phyloP scores from a whole-genome alignment of 2,113 vertebrate genomes.

The Hyaena hyaena region DNA sequence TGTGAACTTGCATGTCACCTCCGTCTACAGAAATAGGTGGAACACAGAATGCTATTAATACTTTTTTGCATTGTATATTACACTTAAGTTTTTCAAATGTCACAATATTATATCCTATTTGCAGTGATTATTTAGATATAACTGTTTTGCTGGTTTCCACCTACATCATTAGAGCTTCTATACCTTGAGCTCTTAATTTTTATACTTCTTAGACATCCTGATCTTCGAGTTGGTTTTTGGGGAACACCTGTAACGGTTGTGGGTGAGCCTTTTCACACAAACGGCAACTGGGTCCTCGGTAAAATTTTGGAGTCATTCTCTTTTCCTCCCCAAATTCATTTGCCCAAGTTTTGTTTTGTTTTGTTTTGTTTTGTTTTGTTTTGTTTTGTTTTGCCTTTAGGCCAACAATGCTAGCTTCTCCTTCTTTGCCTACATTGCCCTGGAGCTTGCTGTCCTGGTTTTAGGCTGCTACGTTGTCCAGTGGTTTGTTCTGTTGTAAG shows the following conservation, averaged over 20 bases:
- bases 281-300: background rate
- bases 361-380: background rate
- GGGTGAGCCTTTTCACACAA: background rate
- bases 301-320: background rate
- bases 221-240: background rate
- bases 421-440: background rate
- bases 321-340: background rate
- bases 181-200: background rate
- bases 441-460: rapidly evolving
- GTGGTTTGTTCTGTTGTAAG: background rate
- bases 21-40: background rate
- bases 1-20: background rate
- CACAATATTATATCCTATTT: background rate
- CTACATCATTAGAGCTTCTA: background rate
- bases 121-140: background rate
- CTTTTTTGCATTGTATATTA: background rate
- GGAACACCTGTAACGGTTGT: background rate
- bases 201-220: background rate
- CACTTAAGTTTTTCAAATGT: background rate
- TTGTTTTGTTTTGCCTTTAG: background rate
- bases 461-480: background rate
- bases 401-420: background rate
- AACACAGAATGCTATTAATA: background rate
- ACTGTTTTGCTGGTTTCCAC: background rate
- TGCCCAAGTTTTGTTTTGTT: background rate